Evolutionary conservation across 2,888 invertebrate genomes (phyloP).

Genomic region (Marronus borbonicus): DNA sequence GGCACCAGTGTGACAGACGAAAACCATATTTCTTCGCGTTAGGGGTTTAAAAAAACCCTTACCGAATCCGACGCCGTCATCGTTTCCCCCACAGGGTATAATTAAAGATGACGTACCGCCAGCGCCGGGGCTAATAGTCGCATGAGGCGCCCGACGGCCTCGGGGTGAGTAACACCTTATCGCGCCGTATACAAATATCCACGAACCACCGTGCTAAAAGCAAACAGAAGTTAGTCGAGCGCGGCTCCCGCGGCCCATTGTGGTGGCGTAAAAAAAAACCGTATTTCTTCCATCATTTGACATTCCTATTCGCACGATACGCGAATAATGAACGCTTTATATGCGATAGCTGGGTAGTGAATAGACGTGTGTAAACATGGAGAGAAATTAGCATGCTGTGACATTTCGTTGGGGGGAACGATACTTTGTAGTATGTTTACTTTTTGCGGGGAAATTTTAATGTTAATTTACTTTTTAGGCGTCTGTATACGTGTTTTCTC

Average conservation of each 20-base stretch:
- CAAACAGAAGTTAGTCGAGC: constrained; percentile 31
- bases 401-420: constrained; percentile 6
- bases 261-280: background rate
- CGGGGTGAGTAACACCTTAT: constrained; percentile 47
- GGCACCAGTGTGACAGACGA: constrained; percentile 11
- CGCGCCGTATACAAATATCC: constrained; percentile 14
- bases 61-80: constrained; percentile 17
- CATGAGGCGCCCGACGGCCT: constrained; percentile 46
- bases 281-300: constrained; percentile 16
- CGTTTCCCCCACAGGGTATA: constrained; percentile 12
- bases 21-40: constrained; percentile 20
- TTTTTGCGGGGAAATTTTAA: background rate
- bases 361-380: constrained; percentile 3
- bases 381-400: constrained; percentile 38
- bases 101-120: constrained; percentile 39
- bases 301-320: constrained; percentile 34
- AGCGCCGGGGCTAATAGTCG: background rate
- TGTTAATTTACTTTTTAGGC: background rate
- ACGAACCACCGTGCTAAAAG: constrained; percentile 33
- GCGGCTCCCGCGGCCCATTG: background rate
- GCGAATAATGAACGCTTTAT: constrained; percentile 23
- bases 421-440: background rate
- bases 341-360: background rate
- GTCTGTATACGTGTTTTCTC: background rate
- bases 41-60: background rate